Evolutionary conservation across 2,888 invertebrate species (phyloP).

Genomic region (Rhabditophanes sp.): DNA sequence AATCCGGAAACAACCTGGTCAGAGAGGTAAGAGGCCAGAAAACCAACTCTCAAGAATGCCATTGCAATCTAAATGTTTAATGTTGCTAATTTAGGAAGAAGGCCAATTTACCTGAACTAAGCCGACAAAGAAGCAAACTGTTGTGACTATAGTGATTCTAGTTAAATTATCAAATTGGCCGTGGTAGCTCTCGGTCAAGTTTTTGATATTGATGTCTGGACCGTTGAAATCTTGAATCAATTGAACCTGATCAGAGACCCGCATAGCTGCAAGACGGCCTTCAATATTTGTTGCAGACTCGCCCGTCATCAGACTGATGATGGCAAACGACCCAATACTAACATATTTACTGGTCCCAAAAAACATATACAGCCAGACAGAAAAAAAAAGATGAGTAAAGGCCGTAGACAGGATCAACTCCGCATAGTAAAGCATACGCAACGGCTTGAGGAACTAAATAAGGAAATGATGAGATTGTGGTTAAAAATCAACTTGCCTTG

Average conservation of each 20-base stretch:
- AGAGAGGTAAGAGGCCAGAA: constrained; percentile 43
- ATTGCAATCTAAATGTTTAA: constrained; percentile 55
- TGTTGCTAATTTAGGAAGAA: neutral
- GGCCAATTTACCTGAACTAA: constrained; percentile 55
- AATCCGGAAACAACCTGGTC: constrained; percentile 48
- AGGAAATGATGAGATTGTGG: neutral
- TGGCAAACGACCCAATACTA: constrained; percentile 65
- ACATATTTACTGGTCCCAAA: constrained; percentile 74
- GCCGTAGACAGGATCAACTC: constrained; percentile 48
- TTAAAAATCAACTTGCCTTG: constrained; percentile 50
- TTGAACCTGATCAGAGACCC: constrained; percentile 11
- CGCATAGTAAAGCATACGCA: constrained; percentile 49
- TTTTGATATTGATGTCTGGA: neutral
- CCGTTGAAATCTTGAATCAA: constrained; percentile 10
- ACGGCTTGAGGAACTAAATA: constrained; percentile 42
- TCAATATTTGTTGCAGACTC: constrained; percentile 21
- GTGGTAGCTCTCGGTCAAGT: too few relatives aligned
- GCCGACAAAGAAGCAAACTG: constrained; percentile 61
- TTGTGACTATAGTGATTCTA: too few relatives aligned
- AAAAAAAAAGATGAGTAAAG: constrained; percentile 77
- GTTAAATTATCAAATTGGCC: too few relatives aligned
- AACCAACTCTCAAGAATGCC: constrained; percentile 55
- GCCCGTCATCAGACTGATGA: constrained; percentile 65
- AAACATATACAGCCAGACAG: constrained; percentile 75
- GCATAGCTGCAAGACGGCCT: constrained; percentile 46